Percentiles rank a stretch among this genome's conserved stretches.
Evolutionary conservation across 2,888 invertebrate genomes (phyloP).

Genomic region (Caenorhabditis uteleia): DNA sequence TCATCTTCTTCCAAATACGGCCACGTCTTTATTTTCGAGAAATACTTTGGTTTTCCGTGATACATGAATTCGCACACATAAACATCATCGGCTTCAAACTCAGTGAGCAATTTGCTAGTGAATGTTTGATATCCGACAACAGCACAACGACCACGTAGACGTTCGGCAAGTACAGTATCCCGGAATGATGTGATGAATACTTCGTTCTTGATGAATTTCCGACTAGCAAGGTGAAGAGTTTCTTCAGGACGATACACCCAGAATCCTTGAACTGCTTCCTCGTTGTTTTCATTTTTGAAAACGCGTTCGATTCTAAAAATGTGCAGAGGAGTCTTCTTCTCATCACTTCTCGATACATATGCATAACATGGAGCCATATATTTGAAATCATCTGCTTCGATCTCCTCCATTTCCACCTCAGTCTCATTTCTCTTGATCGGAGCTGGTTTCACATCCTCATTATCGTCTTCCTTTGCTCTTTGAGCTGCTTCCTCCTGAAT

Average conservation of each 20-base stretch:
- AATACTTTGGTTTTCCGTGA: constrained; percentile 82
- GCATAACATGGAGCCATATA: constrained; percentile 89
- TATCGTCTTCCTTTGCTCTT: constrained; percentile 34
- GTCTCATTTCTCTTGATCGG: constrained; percentile 33
- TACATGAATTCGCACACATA: constrained; percentile 97
- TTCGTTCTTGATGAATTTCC: constrained; percentile 88
- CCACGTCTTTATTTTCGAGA: constrained; percentile 82
- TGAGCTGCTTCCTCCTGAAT: constrained; percentile 21
- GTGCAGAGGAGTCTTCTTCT: constrained; percentile 77
- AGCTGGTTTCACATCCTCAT: constrained; percentile 27
- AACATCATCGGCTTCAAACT: constrained; percentile 76
- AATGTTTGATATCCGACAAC: constrained; percentile 78
- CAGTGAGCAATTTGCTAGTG: constrained; percentile 85
- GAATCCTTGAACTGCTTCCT: constrained; percentile 80
- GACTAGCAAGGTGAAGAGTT: constrained; percentile 91
- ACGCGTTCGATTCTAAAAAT: constrained; percentile 88
- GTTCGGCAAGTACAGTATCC: constrained; percentile 83
- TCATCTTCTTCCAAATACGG: constrained; percentile 68
- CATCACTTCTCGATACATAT: constrained; percentile 76
- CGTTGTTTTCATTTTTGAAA: constrained; percentile 47
- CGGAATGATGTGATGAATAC: constrained; percentile 92
- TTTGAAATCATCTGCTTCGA: constrained; percentile 78
- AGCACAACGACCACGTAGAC: constrained; percentile 86
- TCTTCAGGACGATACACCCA: constrained; percentile 90
- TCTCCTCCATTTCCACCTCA: constrained; percentile 66